Evolutionary conservation across 1,140 invertebrate species (phyloP), one percentile per base, ranked within the genome.

Genomic region (Berghia stephanieae): DNA sequence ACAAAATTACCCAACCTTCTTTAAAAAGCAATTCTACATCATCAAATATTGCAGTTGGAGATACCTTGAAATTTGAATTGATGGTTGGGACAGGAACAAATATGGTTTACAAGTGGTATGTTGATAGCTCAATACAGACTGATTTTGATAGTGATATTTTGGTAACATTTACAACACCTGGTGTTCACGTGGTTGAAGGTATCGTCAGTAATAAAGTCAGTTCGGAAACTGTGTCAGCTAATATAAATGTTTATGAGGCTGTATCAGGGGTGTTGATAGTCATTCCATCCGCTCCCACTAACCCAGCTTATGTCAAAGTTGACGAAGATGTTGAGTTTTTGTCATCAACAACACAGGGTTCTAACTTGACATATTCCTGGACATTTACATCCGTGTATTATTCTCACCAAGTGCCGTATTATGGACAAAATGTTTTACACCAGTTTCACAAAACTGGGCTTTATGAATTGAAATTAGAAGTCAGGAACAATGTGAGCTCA

Each of bases 51-150:
- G n/a, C n/a, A 16, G 69, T 82, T 0, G 79, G 78, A 21, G 76
- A 49, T 1, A 13, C 31, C 21, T 57, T 84, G n/a, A 63, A 77
- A 27, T 63, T 82, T 13, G 71, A 49, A 2, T 74, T 78, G 4
- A 46, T 49, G n/a, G 55, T 79, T 21, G 69, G 43, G 38, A 68
- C 63, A 3, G 85, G 85, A 10, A 82, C 83, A 18, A 71, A 80
- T 78, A 75, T 83, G 2, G 60, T 68, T 1, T 81, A 81, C 34
- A 31, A 52, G 0, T 83, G 82, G 82, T 40, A 3, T 18, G 66
- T 79, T 13, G 24, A 78, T 49, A 49, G 60, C 18, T 24, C 63
- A 5, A 55, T 16, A 18, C 21, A 49, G 18, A 21, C 46, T 42
- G 49, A 36, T 27, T 27, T 77, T 34, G 57, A 24, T n/a, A 42